These are phyloP conservation scores for Sterrhoptilus dennistouni DNA, from an alignment of 2,113 vertebrate species.

Conservation along the genomic window DNA sequence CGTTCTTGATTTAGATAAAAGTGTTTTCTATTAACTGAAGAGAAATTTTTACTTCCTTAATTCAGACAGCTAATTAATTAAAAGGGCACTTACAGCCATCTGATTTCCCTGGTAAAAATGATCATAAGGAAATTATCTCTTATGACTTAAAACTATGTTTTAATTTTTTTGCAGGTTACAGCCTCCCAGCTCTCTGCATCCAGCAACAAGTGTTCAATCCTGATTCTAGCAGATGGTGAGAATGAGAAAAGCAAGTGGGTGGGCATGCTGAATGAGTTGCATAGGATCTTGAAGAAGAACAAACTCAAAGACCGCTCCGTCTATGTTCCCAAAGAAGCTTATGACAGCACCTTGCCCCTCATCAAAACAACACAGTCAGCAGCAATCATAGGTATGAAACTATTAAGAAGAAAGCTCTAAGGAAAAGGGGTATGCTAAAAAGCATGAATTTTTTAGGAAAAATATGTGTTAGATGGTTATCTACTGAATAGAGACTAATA, in stretches of 20 bases:
- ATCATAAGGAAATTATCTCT: not conserved
- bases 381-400: conserved; percentile 86
- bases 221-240: conserved; percentile 94
- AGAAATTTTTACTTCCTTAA: not conserved
- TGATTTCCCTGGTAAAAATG: not conserved
- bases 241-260: conserved; percentile 97
- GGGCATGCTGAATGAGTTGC: conserved; percentile 89
- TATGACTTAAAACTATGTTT: not conserved
- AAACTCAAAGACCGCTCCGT: conserved; percentile 97
- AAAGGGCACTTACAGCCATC: not conserved
- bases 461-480: not conserved
- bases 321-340: conserved; percentile 96
- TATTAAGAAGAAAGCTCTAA: not conserved
- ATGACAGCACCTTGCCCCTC: conserved; percentile 95
- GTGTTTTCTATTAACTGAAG: not conserved
- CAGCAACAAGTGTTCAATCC: conserved; percentile 89
- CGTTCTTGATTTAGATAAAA: not conserved
- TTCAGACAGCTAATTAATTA: not conserved
- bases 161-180: conserved; percentile 82
- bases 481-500: not conserved
- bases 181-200: conserved; percentile 90
- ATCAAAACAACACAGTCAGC: conserved; percentile 98
- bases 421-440: not conserved
- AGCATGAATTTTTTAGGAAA: not conserved
- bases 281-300: conserved; percentile 96